These are phyloP conservation scores for Sitophilus oryzae DNA, from an alignment of 1,140 invertebrate species.

Conservation along the genomic window DNA sequence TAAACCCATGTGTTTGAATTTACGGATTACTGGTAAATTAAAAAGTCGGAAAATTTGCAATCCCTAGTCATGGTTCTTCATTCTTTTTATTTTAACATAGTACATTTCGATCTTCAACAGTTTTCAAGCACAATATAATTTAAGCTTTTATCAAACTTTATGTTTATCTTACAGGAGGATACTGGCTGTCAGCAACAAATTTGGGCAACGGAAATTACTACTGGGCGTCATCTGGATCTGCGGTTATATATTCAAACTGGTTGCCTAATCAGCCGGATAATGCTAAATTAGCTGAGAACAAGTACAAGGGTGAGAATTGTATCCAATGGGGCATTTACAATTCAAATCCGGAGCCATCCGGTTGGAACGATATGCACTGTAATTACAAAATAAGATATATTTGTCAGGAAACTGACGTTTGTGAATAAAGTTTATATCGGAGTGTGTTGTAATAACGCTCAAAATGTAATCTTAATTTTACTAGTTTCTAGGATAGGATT, in stretches of 20 bases:
- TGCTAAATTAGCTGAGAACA: neutral
- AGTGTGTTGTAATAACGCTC: no score
- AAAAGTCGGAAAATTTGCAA: no score
- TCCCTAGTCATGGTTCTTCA: no score
- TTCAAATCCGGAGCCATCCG: neutral
- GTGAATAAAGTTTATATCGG: no score
- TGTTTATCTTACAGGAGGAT: neutral
- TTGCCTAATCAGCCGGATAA: conserved; percentile 6
- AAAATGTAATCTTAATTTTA: no score
- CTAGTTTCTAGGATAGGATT: no score
- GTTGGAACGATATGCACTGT: conserved; percentile 18
- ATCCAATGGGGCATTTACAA: conserved; percentile 9
- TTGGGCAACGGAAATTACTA: conserved; percentile 10
- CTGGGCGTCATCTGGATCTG: conserved; percentile 8
- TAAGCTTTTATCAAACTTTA: neutral
- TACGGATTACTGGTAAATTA: no score
- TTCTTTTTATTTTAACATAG: no score
- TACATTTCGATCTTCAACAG: no score
- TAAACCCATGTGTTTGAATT: no score
- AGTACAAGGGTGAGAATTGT: conserved; percentile 12
- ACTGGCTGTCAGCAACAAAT: conserved; percentile 15
- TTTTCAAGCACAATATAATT: neutral
- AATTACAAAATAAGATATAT: conserved; percentile 1
- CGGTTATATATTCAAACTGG: conserved; percentile 13
- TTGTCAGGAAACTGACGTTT: conserved; percentile 16